Evolutionary conservation across 1,140 invertebrate genomes (phyloP), one percentile per base, ranked within the genome.

Genomic region (Probaryconus sp.): DNA sequence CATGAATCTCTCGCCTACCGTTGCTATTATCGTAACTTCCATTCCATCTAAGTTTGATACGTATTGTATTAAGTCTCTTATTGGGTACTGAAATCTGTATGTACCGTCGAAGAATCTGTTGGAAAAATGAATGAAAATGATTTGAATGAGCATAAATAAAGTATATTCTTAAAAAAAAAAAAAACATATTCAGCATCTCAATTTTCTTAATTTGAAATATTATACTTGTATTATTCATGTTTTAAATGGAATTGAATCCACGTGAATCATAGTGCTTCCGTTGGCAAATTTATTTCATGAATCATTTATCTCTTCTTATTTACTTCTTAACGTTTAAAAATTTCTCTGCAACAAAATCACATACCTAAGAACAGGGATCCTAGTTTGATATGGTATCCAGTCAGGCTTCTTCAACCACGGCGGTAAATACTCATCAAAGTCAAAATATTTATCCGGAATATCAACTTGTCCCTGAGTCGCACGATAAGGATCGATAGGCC

Each of bases 1-100:
- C 48, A 96, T 90, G 85, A 95, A 97, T 75, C 93, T 91, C 77
- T 98, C 97, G 0, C 95, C 95, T 0, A 98, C 96, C 0, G 92
- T 93, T 0, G 95, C 96, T 0, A 92, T 94, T 14, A 98, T 92
- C n/a, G 92, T 90, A 0, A 98, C 89, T 83, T 98, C 96, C 82
- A 95, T 92, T 2, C 93, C 93, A 26, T 94, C 94, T 21, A 95
- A 82, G 9, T 88, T 88, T 0, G 91, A 89, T 1, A 93, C 91
- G 30, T 92, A 89, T 9, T 91, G 82, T 10, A 92, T 85, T 9
- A 99, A 80, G 72, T 97, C 95, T 0, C 89, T 79, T 89, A 97
- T 93, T 0, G 95, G 92, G 87, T 96, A 97, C 72, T 91, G 90
- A 79, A 98, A 97, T 56, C 93, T 90, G 77, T 94, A 95, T 0